Conservation (phyloP, 1,140 invertebrate genomes). For the Periplaneta americana region DNA sequence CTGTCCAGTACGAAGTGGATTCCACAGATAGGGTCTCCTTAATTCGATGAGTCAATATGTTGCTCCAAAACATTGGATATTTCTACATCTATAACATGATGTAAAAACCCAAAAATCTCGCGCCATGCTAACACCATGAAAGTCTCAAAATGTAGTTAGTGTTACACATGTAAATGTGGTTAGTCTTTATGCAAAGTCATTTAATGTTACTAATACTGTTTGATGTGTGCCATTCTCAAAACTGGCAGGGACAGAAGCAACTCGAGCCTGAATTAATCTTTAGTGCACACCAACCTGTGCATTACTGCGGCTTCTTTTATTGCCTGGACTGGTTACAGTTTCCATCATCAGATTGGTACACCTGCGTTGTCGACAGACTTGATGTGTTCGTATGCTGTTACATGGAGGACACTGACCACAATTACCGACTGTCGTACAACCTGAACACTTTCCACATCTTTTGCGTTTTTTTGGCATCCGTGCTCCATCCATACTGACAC, state of each 20-base stretch:
- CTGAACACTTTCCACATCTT: slow-evolving; percentile 8
- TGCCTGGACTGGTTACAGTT: not conserved
- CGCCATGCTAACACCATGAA: too few species aligned
- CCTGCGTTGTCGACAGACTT: slow-evolving; percentile 12
- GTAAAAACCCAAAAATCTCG: too few species aligned
- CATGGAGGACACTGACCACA: slow-evolving; percentile 13
- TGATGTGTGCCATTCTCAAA: not conserved
- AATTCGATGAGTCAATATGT: too few species aligned
- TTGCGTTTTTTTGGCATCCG: not conserved
- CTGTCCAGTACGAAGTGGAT: too few species aligned
- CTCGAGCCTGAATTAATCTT: not conserved
- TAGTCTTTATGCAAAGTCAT: too few species aligned
- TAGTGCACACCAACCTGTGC: not conserved
- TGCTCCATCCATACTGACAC: not conserved
- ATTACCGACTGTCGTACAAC: slow-evolving; percentile 1
- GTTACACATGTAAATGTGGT: too few species aligned
- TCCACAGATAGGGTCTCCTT: too few species aligned
- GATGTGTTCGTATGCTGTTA: slow-evolving; percentile 8
- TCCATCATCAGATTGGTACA: slow-evolving; percentile 3
- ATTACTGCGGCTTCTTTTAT: not conserved
- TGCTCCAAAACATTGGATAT: too few species aligned
- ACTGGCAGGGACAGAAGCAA: not conserved
- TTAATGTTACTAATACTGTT: too few species aligned
- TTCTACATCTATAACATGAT: too few species aligned
- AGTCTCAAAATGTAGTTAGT: too few species aligned